These are phyloP conservation scores for Amblyraja radiata DNA, from an alignment of 2,797 vertebrate species.

Conservation along the genomic window DNA sequence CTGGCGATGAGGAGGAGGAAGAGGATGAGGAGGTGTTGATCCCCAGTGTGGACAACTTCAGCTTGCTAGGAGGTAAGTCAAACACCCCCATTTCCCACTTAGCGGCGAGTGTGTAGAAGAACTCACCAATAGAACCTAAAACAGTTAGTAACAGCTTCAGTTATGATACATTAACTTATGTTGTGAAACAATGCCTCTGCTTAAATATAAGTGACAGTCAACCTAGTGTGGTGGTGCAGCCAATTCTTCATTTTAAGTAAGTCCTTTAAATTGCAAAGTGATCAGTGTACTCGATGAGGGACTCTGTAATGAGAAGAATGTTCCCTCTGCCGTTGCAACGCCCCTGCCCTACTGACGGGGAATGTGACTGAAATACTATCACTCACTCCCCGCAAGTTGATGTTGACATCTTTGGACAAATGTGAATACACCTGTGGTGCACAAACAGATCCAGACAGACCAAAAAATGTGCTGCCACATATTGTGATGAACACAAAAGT, in stretches of 20 bases:
- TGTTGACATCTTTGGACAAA: neutral
- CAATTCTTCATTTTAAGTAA: neutral
- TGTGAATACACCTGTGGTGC: neutral
- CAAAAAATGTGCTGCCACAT: neutral
- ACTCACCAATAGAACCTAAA: neutral
- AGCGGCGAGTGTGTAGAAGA: neutral
- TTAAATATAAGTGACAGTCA: neutral
- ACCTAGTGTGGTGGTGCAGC: neutral
- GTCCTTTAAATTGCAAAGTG: neutral
- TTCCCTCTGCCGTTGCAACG: neutral
- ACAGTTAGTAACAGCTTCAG: neutral
- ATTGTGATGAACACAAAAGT: neutral
- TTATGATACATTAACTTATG: neutral
- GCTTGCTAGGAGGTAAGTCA: slow-evolving; percentile 64
- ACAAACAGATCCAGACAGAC: neutral
- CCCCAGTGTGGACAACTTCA: slow-evolving; percentile 85
- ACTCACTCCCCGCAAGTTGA: neutral
- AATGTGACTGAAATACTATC: neutral
- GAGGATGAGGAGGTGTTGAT: slow-evolving; percentile 74
- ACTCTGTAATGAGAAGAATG: neutral
- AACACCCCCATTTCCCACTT: neutral
- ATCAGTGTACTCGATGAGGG: no score
- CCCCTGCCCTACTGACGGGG: neutral
- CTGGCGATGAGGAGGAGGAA: slow-evolving; percentile 75
- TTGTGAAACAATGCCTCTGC: neutral